phyloP scores from a whole-genome alignment of 2,888 invertebrate genomes.

The Limnephilus rhombicus region DNA sequence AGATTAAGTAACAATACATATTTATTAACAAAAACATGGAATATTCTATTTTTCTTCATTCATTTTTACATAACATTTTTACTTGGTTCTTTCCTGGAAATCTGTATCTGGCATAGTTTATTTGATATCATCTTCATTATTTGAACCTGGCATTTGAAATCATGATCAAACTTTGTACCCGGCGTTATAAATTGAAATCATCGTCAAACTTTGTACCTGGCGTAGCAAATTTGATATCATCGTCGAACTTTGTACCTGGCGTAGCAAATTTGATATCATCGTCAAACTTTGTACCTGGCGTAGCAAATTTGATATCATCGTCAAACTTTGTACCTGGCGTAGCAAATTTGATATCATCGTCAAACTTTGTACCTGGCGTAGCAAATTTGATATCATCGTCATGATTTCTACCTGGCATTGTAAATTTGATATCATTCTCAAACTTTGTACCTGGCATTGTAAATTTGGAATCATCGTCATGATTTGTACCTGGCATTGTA shows the following conservation, averaged over 20 bases:
- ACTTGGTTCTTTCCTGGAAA: background rate
- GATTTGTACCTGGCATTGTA: background rate
- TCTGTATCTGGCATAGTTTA: background rate
- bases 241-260: background rate
- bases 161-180: background rate
- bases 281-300: background rate
- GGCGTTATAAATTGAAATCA: background rate
- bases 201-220: background rate
- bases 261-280: background rate
- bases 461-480: background rate
- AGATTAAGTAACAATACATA: background rate
- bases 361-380: background rate
- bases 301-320: background rate
- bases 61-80: background rate
- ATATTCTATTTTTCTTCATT: no score
- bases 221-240: background rate
- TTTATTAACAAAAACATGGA: background rate
- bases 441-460: background rate
- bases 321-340: background rate
- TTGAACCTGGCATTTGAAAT: background rate
- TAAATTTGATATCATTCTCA: background rate
- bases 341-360: background rate
- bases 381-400: background rate
- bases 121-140: background rate
- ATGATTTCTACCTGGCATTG: background rate